A percentile compares a stretch with the other conserved stretches of the same genome.
Evolutionary conservation across 2,797 vertebrate species (phyloP).

Genomic region (Danio kyathit): DNA sequence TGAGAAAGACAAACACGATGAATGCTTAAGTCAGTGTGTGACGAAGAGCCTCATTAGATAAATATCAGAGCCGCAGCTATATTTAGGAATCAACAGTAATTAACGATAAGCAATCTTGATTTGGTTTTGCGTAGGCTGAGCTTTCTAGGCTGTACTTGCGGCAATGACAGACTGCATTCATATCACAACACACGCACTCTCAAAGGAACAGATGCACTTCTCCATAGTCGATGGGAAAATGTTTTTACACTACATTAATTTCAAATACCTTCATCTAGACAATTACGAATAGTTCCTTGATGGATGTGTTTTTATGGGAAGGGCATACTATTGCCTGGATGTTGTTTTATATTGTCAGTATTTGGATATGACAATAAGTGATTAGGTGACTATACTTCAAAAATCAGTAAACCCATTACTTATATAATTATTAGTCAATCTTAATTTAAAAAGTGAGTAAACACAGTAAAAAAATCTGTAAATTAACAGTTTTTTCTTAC

Average conservation of each 20-base stretch:
- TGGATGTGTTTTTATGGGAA: neutral
- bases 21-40: conserved; percentile 31
- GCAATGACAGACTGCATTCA: conserved; percentile 7
- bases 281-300: neutral
- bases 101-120: conserved; percentile 63
- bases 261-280: neutral
- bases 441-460: too few relatives aligned
- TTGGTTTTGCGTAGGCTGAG: conserved; percentile 50
- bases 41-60: conserved; percentile 44
- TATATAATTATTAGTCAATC: too few relatives aligned
- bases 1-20: neutral
- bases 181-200: conserved; percentile 30
- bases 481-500: too few relatives aligned
- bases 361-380: neutral
- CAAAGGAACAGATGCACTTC: conserved; percentile 12
- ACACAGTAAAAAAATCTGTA: too few relatives aligned
- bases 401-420: too few relatives aligned
- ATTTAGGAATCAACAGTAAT: conserved; percentile 61
- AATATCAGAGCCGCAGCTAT: conserved; percentile 55
- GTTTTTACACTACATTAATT: conserved; percentile 37
- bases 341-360: neutral
- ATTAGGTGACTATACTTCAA: too few relatives aligned
- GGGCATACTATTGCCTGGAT: neutral
- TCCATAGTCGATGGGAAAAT: conserved; percentile 21
- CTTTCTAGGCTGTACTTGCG: conserved; percentile 37